Base-by-base conservation (phyloP, 2,888 invertebrate genomes). In the Galeruca laticollis region DNA sequence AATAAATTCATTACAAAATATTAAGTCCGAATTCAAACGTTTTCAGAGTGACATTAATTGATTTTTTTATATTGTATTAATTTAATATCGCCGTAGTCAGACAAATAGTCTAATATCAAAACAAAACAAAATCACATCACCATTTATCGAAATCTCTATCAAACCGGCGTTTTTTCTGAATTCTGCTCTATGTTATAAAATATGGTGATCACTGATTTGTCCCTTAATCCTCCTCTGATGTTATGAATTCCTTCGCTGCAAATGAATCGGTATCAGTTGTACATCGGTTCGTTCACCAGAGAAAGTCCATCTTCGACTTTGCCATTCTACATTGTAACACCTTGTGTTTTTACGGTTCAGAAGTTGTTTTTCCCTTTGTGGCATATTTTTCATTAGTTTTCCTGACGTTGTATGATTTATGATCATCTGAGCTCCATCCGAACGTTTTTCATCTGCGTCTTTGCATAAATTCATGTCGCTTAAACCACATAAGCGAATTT, bases 311-410 rank as follows among this genome's bases (percentile, higher is more conserved):
- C 62, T 64, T 64, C 52, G 60, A 47, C 61, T 57, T 65, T 60
- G 54, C 60, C 37, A 59, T 69, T 54, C 54, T 54, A 65, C 70
- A 70, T 60, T 63, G 70, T 70, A 71, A 54, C 71, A 74, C 73
- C 73, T 74, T 70, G 66, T 73, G 73, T 74, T 73, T 68, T 71
- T 63, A 68, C 66, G 74, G 73, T 71, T 68, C 66, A 68, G 67
- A 67, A 70, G 68, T 75, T 75, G 74, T 75, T 74, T 75, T 76
- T 73, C 67, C 71, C 71, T 73, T 72, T 75, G 75, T 69, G 78
- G 74, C 76, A 77, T 77, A 78, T 79, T 79, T 80, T 79, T 80
- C 80, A 80, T 80, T 78, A 79, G 74, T 77, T 78, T 72, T 70
- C 70, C 73, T 70, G 73, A 73, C 75, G 73, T 67, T 73, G 51